These are phyloP conservation scores for Micoletzkya japonica DNA, from an alignment of 2,888 invertebrate species.

Conservation along the genomic window DNA sequence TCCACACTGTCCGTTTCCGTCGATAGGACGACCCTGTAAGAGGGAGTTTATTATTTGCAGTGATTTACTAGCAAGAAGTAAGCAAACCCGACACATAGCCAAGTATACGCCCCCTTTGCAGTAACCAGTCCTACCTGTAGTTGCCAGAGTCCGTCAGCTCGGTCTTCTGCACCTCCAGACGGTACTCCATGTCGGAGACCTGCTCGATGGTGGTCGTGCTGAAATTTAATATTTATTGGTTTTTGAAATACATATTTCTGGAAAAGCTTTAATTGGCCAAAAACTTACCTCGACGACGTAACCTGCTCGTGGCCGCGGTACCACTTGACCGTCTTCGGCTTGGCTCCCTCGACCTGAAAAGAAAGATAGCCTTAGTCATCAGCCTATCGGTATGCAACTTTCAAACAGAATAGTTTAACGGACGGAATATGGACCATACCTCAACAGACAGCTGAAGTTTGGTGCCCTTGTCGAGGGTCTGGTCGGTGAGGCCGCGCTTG, in stretches of 20 bases:
- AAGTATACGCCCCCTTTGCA: too few species aligned
- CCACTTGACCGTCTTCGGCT: slow-evolving; percentile 83
- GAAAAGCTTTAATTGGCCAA: not conserved
- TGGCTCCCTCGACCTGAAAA: slow-evolving; percentile 71
- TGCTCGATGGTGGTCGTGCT: slow-evolving; percentile 42
- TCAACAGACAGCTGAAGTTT: slow-evolving; percentile 63
- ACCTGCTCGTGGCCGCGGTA: slow-evolving; percentile 69
- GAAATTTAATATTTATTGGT: not conserved
- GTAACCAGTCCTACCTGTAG: slow-evolving; percentile 30
- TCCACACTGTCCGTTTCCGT: slow-evolving; percentile 55
- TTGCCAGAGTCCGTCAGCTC: slow-evolving; percentile 43
- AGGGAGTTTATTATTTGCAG: not conserved
- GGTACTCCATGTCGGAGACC: slow-evolving; percentile 51
- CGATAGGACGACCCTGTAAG: slow-evolving; percentile 50
- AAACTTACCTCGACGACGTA: slow-evolving; percentile 25
- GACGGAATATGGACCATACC: slow-evolving; percentile 67
- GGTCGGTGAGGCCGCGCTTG: slow-evolving; percentile 61
- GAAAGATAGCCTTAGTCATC: too few species aligned
- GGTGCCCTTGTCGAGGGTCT: slow-evolving; percentile 51
- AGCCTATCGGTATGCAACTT: too few species aligned
- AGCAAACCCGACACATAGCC: not conserved
- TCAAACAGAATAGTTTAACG: too few species aligned
- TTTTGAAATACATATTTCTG: not conserved
- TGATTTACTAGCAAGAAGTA: not conserved
- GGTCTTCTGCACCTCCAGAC: slow-evolving; percentile 42